phyloP scores from a whole-genome alignment of 1,140 invertebrate genomes.

The Drosophila ficusphila region DNA sequence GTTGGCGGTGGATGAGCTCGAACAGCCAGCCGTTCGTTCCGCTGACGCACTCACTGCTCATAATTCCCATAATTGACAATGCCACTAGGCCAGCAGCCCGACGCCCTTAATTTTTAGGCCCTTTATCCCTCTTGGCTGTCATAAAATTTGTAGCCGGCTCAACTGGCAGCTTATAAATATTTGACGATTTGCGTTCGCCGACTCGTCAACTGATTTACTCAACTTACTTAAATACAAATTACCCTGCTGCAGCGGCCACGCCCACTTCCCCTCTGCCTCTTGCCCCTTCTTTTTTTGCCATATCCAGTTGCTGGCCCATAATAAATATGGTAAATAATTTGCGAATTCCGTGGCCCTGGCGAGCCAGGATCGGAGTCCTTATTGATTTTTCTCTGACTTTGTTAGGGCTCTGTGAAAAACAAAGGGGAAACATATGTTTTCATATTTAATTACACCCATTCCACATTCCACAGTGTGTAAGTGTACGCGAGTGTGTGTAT shows the following conservation, averaged over 20 bases:
- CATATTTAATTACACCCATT: constrained; percentile 75
- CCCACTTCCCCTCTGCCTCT: not conserved
- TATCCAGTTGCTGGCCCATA: constrained; percentile 5
- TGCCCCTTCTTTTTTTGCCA: too few relatives aligned
- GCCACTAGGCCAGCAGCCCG: constrained; percentile 34
- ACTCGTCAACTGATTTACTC: constrained; percentile 71
- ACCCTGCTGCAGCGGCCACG: constrained; percentile 30
- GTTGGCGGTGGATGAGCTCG: constrained; percentile 28
- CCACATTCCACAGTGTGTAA: constrained; percentile 46
- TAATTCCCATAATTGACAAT: constrained; percentile 57
- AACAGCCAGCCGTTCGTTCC: constrained; percentile 25
- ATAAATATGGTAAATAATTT: constrained; percentile 62
- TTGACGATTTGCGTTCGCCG: constrained; percentile 49
- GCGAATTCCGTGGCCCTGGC: constrained; percentile 12
- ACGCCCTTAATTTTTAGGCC: constrained; percentile 9
- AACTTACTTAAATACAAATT: constrained; percentile 72
- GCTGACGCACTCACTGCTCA: constrained; percentile 55
- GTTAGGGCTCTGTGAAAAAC: constrained; percentile 47
- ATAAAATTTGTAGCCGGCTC: constrained; percentile 53
- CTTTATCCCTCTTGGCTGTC: constrained; percentile 28
- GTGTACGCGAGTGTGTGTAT: constrained; percentile 11
- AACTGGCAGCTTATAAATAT: constrained; percentile 67
- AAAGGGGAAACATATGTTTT: constrained; percentile 75
- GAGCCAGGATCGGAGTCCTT: constrained; percentile 45
- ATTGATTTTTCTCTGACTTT: constrained; percentile 66